Evolutionary conservation across 2,797 vertebrate species (phyloP).

Genomic region (Smutsia gigantea): DNA sequence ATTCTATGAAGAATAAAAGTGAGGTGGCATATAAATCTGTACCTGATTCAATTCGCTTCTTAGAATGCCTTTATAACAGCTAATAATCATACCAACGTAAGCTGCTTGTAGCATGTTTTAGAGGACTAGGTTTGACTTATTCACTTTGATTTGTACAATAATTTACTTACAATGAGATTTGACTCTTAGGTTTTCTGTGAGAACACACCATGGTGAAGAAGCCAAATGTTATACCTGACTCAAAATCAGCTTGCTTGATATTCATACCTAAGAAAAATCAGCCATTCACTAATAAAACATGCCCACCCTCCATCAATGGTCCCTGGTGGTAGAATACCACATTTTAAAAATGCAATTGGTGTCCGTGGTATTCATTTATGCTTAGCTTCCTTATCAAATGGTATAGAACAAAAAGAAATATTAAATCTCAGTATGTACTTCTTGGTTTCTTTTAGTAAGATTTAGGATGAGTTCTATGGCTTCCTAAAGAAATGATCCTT

Average conservation of each 20-base stretch:
- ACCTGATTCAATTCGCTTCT: neutral
- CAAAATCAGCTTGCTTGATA: constrained; percentile 46
- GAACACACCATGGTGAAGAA: neutral
- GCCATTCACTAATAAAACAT: constrained; percentile 2
- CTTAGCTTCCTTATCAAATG: constrained; percentile 49
- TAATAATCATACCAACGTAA: neutral
- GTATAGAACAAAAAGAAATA: constrained; percentile 47
- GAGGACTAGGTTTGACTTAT: neutral
- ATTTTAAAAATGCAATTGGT: neutral
- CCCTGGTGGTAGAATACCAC: neutral
- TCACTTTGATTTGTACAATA: constrained; percentile 25
- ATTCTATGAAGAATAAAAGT: neutral
- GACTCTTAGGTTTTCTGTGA: constrained; percentile 39
- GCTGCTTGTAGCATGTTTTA: neutral
- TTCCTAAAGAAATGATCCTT: constrained; percentile 61
- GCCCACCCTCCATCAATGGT: neutral
- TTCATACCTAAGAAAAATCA: constrained; percentile 1
- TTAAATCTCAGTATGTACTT: constrained; percentile 35
- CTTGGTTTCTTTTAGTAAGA: constrained; percentile 59
- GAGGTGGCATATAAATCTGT: neutral
- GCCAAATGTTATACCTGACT: neutral
- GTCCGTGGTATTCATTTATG: neutral
- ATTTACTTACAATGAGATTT: constrained; percentile 42
- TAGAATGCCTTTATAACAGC: neutral
- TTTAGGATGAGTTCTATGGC: constrained; percentile 36